These are phyloP conservation scores for Leuciscus waleckii DNA, from an alignment of 2,797 vertebrate species.

Conservation along the genomic window DNA sequence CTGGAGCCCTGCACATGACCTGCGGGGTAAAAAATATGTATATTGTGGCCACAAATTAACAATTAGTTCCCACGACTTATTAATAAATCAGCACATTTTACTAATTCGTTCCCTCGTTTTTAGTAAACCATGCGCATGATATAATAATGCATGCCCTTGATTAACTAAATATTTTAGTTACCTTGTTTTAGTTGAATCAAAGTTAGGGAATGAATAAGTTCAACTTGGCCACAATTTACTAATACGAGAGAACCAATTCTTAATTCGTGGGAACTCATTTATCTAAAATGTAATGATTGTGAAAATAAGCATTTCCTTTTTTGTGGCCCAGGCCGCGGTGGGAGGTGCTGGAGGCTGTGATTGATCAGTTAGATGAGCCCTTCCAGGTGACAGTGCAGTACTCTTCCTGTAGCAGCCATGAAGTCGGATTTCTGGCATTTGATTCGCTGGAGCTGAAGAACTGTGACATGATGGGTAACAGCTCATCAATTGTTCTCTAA, in stretches of 20 bases:
- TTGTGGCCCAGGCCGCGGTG: constrained; percentile 73
- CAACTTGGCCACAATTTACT: too few relatives aligned
- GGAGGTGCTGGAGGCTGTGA: constrained; percentile 77
- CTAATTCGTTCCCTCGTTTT: too few relatives aligned
- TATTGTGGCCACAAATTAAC: neutral
- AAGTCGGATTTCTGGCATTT: constrained; percentile 74
- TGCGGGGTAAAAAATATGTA: neutral
- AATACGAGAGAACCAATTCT: too few relatives aligned
- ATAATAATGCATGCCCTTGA: too few relatives aligned
- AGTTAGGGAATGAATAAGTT: neutral
- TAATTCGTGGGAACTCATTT: too few relatives aligned
- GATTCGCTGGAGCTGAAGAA: constrained; percentile 82
- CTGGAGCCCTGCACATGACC: neutral
- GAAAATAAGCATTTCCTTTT: neutral
- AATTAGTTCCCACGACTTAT: neutral
- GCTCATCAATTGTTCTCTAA: neutral
- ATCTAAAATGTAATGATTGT: neutral
- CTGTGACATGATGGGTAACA: constrained; percentile 74
- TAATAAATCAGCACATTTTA: too few relatives aligned
- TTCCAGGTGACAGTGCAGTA: constrained; percentile 85
- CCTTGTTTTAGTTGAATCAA: neutral
- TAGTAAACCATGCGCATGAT: too few relatives aligned
- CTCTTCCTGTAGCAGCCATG: constrained; percentile 72
- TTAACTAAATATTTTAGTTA: too few relatives aligned
- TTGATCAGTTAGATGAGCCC: constrained; percentile 80